Conservation (phyloP, 1,140 invertebrate genomes). For the Temnothorax curvispinosus region DNA sequence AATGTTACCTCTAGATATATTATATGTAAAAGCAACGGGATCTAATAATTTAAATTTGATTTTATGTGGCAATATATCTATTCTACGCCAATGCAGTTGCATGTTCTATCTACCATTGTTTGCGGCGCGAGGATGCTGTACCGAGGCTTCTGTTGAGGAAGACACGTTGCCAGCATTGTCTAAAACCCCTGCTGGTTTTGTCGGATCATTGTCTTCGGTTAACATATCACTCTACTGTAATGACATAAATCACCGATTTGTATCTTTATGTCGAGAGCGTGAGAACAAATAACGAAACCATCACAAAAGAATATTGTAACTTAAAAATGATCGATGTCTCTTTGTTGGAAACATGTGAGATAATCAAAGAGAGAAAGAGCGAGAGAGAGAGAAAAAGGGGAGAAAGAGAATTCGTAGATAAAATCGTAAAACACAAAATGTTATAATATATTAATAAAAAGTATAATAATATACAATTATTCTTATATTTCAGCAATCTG, state of each 20-base stretch:
- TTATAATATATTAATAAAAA: not conserved
- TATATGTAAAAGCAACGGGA: not conserved
- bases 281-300: not conserved
- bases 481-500: not conserved
- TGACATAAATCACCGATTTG: constrained; percentile 19
- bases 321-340: not conserved
- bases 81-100: constrained; percentile 34
- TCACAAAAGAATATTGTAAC: not conserved
- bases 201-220: constrained; percentile 86
- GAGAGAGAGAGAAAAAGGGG: not conserved
- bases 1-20: not conserved
- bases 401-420: not conserved
- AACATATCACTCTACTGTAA: constrained; percentile 85
- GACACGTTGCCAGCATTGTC: constrained; percentile 85
- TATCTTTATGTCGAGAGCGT: not conserved
- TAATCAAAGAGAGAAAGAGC: not conserved
- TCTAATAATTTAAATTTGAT: not conserved
- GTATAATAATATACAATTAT: not conserved
- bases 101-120: constrained; percentile 81
- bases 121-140: constrained; percentile 81
- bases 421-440: not conserved
- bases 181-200: constrained; percentile 85
- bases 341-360: not conserved
- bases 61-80: not conserved
- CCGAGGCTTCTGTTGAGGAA: constrained; percentile 83